A percentile compares a stretch with the other conserved stretches of the same genome.
phyloP scores from a whole-genome alignment of 2,888 invertebrate species.

The Pollenia angustigena region DNA sequence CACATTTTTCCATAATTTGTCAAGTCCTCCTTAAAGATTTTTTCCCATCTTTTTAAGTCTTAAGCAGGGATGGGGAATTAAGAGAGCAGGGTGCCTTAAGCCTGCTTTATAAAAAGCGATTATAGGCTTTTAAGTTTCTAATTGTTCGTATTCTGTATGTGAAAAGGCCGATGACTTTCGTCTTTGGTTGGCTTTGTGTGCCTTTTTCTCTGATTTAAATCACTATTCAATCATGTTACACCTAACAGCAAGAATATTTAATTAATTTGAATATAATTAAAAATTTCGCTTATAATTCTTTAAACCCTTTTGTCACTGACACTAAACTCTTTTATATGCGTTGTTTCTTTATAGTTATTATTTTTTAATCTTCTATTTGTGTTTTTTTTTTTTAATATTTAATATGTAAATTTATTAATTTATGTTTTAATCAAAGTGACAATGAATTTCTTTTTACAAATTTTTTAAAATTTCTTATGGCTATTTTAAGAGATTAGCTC shows the following conservation, averaged over 20 bases:
- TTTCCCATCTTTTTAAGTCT: too few relatives aligned
- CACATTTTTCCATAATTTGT: too few relatives aligned
- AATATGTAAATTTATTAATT: conserved; percentile 15
- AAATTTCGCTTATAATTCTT: not conserved
- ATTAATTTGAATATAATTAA: not conserved
- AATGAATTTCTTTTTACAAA: not conserved
- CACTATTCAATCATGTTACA: not conserved
- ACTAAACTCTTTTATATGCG: too few relatives aligned
- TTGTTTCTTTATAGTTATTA: not conserved
- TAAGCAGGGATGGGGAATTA: too few relatives aligned
- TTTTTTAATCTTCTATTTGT: not conserved
- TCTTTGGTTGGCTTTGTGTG: too few relatives aligned
- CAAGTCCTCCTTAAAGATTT: too few relatives aligned
- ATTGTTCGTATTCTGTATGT: too few relatives aligned
- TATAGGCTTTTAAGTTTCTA: too few relatives aligned
- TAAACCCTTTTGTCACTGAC: not conserved
- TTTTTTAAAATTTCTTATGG: not conserved
- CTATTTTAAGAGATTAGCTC: not conserved
- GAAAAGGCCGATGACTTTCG: too few relatives aligned
- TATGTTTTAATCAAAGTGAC: not conserved
- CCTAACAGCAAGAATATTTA: not conserved
- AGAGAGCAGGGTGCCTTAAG: too few relatives aligned
- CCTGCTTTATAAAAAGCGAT: too few relatives aligned
- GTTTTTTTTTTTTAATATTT: not conserved
- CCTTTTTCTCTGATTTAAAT: too few relatives aligned